Evolutionary conservation across 2,797 vertebrate genomes (phyloP).

Genomic region (Cheirogaleus major): DNA sequence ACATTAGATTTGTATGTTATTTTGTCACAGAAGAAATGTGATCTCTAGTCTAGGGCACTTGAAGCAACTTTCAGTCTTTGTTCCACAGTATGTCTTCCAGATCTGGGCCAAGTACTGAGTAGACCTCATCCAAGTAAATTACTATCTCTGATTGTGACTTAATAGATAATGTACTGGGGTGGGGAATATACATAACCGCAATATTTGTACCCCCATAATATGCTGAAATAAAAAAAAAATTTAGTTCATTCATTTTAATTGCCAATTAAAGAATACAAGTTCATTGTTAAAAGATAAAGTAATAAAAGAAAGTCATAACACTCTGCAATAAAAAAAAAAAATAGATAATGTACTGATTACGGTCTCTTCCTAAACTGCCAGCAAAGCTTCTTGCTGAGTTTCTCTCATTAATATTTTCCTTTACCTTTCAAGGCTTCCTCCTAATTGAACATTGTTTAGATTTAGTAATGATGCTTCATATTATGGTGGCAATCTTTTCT

Average conservation of each 20-base stretch:
- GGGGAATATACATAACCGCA: too few species aligned
- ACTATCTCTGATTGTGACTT: constrained; percentile 67
- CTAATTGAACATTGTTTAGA: constrained; percentile 35
- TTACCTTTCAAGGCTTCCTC: constrained; percentile 57
- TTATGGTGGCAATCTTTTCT: not conserved
- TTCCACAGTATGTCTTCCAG: constrained; percentile 48
- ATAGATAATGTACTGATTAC: constrained; percentile 42
- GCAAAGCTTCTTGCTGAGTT: constrained; percentile 42
- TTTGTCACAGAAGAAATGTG: constrained; percentile 60
- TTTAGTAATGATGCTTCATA: constrained; percentile 39
- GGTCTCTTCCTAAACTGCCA: not conserved
- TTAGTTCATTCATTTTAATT: constrained; percentile 26
- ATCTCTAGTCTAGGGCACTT: not conserved
- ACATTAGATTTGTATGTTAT: not conserved
- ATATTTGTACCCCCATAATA: too few species aligned
- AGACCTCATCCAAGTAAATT: constrained; percentile 61
- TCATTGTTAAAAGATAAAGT: constrained; percentile 29
- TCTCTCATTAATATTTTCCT: constrained; percentile 41
- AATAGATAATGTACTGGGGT: too few species aligned
- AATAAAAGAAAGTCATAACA: constrained; percentile 29
- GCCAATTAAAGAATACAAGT: constrained; percentile 42
- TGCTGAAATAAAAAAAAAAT: too few species aligned
- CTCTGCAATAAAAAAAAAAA: not conserved
- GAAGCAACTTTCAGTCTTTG: constrained; percentile 49
- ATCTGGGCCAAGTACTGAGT: constrained; percentile 55